Conservation (phyloP, 2,113 vertebrate genomes). For the Tichodroma muraria region DNA sequence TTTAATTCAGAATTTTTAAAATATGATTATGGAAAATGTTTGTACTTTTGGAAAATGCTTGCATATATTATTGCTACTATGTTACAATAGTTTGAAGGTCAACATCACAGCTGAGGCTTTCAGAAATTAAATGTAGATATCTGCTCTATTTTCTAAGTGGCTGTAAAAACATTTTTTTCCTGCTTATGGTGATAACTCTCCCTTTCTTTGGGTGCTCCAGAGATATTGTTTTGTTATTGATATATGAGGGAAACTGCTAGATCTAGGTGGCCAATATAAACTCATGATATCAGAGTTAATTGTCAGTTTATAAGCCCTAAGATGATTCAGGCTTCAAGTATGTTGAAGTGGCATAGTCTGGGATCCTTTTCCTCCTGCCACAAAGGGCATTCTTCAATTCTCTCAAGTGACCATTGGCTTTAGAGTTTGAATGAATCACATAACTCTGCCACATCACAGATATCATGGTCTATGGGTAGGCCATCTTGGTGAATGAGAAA, state of each 20-base stretch:
- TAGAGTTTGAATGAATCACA: neutral
- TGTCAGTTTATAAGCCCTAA: neutral
- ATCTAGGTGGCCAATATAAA: neutral
- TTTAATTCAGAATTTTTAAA: neutral
- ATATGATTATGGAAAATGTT: rapidly evolving
- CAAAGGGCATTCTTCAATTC: neutral
- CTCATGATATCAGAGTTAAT: neutral
- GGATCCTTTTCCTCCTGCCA: neutral
- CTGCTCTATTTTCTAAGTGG: neutral
- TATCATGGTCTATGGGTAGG: neutral
- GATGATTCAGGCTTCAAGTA: neutral
- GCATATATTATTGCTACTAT: neutral
- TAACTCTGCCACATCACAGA: neutral
- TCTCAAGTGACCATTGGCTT: neutral
- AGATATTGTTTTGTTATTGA: neutral
- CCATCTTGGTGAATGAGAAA: neutral
- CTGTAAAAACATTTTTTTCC: neutral
- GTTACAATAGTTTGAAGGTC: neutral
- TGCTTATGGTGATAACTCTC: neutral
- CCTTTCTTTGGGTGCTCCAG: neutral
- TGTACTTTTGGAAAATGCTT: neutral
- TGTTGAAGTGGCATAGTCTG: neutral
- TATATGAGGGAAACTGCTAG: neutral
- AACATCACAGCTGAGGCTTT: neutral
- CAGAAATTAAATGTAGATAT: neutral